Percentiles rank a stretch among this genome's conserved stretches.
phyloP scores from a whole-genome alignment of 2,888 invertebrate genomes.

The Aporophyla lueneburgensis region DNA sequence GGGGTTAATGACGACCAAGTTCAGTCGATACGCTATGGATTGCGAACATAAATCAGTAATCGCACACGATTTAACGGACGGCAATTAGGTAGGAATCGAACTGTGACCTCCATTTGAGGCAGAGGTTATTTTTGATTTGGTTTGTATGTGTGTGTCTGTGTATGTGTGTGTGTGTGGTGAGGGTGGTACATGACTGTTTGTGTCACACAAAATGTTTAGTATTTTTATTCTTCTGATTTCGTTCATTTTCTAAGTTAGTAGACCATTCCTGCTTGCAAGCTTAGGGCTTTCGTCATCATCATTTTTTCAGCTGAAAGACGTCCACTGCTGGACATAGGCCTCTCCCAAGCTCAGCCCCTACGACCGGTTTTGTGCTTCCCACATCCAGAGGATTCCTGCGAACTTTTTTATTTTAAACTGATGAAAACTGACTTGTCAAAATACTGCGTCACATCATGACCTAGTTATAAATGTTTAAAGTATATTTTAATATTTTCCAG shows the following conservation, averaged over 20 bases:
- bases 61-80: constrained; percentile 57
- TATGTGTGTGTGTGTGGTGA: too few species aligned
- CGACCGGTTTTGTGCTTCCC: too few species aligned
- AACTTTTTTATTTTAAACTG: too few species aligned
- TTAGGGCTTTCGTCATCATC: too few species aligned
- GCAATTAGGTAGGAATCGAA: constrained; percentile 57
- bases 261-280: too few species aligned
- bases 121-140: constrained; percentile 24
- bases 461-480: constrained; percentile 20
- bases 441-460: background rate
- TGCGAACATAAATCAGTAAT: constrained; percentile 52
- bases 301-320: too few species aligned
- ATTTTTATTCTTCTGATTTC: background rate
- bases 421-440: background rate
- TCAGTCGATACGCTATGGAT: constrained; percentile 55
- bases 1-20: constrained; percentile 49
- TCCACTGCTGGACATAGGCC: too few species aligned
- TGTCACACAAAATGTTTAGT: background rate
- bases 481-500: constrained; percentile 18
- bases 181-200: background rate
- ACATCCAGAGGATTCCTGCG: background rate
- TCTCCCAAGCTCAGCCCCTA: too few species aligned
- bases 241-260: background rate
- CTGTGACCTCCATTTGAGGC: constrained; percentile 30
- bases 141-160: background rate